Evolutionary conservation across 1,140 invertebrate genomes (phyloP).

Genomic region (Protaetia brevitarsis): DNA sequence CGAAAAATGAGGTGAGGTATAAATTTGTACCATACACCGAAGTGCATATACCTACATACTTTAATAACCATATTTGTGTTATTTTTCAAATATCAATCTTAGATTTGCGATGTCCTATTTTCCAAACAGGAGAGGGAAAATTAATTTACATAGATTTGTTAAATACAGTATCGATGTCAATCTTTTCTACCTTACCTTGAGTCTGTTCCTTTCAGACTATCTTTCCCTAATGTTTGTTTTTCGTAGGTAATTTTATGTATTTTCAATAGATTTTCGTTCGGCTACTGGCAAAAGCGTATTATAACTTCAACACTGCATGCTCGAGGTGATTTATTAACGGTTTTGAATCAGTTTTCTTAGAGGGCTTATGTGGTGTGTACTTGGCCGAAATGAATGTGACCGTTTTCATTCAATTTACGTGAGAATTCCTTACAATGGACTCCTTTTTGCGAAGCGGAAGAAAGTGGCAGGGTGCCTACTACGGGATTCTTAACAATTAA

Average conservation of each 20-base stretch:
- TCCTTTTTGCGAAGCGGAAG: not conserved
- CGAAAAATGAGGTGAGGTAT: not conserved
- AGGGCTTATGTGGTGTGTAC: constrained; percentile 17
- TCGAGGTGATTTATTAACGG: constrained; percentile 14
- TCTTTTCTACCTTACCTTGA: not conserved
- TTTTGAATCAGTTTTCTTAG: constrained; percentile 19
- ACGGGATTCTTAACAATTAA: not conserved
- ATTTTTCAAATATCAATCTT: too few species aligned
- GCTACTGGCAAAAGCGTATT: not conserved
- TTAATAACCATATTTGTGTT: too few species aligned
- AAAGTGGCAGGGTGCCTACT: not conserved
- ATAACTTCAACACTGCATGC: constrained; percentile 12
- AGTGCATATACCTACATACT: too few species aligned
- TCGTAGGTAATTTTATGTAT: constrained; percentile 16
- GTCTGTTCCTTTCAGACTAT: not conserved
- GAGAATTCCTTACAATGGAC: not conserved
- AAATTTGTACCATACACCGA: not conserved
- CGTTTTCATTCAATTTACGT: not conserved
- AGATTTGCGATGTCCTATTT: too few species aligned
- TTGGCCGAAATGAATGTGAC: not conserved
- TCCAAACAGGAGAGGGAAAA: too few species aligned
- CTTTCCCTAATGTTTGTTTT: constrained; percentile 2
- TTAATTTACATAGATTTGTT: too few species aligned
- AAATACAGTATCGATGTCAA: too few species aligned
- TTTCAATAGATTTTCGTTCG: constrained; percentile 14